phyloP scores from a whole-genome alignment of 2,797 vertebrate species.

The Tokudaia muenninki region DNA sequence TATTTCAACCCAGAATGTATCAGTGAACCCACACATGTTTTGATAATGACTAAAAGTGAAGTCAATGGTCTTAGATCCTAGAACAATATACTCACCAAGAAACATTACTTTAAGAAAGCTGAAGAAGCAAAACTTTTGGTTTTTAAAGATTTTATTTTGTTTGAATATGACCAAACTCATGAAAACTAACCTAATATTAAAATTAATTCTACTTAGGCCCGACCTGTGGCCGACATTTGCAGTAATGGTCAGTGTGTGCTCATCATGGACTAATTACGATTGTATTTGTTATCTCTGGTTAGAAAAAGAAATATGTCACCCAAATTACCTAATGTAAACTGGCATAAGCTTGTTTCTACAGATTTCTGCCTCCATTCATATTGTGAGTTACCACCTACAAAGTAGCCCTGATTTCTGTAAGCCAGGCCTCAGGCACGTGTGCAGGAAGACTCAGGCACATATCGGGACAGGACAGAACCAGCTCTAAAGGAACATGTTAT shows the following conservation, averaged over 20 bases:
- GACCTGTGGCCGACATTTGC: neutral
- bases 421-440: conserved; percentile 32
- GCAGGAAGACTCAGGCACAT: conserved; percentile 68
- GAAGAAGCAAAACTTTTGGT: neutral
- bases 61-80: neutral
- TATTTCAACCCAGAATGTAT: neutral
- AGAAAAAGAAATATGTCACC: neutral
- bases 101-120: neutral
- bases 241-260: neutral
- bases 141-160: conserved; percentile 11
- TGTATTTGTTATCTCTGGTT: neutral
- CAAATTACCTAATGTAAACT: neutral
- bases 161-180: neutral
- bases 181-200: neutral
- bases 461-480: conserved; percentile 62
- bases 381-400: conserved; percentile 62
- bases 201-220: conserved; percentile 8
- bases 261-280: neutral
- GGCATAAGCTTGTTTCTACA: neutral
- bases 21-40: neutral
- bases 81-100: neutral
- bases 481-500: conserved; percentile 53
- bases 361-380: conserved; percentile 54
- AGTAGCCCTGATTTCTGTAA: conserved; percentile 73
- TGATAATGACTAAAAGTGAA: neutral